Base-by-base conservation (phyloP, 2,888 invertebrate species). In the Morpho deidamia region DNA sequence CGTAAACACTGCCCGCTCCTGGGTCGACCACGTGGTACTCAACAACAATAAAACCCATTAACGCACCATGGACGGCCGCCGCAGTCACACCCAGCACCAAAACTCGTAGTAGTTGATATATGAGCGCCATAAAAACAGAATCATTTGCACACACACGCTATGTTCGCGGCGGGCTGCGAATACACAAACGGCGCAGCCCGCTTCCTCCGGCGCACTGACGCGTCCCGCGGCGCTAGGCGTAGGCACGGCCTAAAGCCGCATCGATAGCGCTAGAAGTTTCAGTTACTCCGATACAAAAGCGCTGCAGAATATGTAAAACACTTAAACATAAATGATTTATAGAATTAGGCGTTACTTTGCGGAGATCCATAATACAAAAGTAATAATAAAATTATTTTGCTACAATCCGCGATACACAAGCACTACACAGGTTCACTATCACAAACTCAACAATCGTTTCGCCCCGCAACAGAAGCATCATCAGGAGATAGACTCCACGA, bases 111-210 rank as follows among this genome's bases (percentile, higher is more conserved):
- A 93, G 45, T 40, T 56, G 56, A 54, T 59, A 92, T 92, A 92
- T 92, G 91, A 93, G 91, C 93, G 94, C 94, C 94, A 94, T 94
- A 93, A 92, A 93, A 92, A 91, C 91, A 91, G 91, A 91, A 91
- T 91, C 93, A 93, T 93, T 92, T 92, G 93, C 91, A 90, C 88
- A 78, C 74, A 85, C 84, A 82, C 83, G 81, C 69, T 78, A 80
- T 76, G 71, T 71, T 67, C 74, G 81, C 74, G 74, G 87, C 89
- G 86, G 86, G 87, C 88, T 84, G 88, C 87, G 84, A 74, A 68
- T 65, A 74, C 62, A 78, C 77, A 70, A 77, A 74, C 78, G 75
- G 72, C 79, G 79, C 79, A 79, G 78, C 82, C 80, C 81, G 78
- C 81, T 75, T 75, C 81, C 76, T 76, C 75, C 80, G 80, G 78